Evolutionary conservation across 2,113 vertebrate genomes (phyloP), one percentile per base, ranked within the genome.

Genomic region (Tauraco erythrolophus): DNA sequence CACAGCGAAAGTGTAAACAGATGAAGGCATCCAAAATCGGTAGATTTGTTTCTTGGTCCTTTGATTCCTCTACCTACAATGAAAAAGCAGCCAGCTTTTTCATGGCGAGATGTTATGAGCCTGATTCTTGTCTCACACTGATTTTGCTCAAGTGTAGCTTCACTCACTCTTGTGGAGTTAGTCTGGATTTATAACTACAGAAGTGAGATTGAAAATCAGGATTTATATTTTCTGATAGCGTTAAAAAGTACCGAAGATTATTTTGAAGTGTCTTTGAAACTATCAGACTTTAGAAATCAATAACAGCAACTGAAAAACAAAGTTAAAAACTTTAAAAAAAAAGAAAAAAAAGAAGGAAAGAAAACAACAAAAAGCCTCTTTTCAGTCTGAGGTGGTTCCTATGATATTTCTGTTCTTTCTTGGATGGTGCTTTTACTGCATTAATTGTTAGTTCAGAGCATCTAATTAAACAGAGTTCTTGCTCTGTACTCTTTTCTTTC

Each of bases 401-500:
- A 50, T 54, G 57, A 69, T 91, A 83, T 89, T 96, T 93, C 92
- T 94, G 89, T 95, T 96, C 46, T 95, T 79, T 95, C 90, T 92
- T 96, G 88, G 90, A 95, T 97, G 97, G 98, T 98, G 97, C 97
- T 98, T 98, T 98, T 88, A 95, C 89, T 92, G 95, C 94, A 95
- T 97, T 96, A 91, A 89, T 90, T 93, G 91, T 96, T 97, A 84
- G 51, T 94, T 95, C 95, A 94, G 79, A 78, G 60, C 93, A 37
- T 97, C 77, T 37, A 45, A 93, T 96, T 78, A 93, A 97, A 92
- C 74, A 93, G 66, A 87, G 83, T 91, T 97, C 92, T 94, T 91
- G 85, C 93, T 97, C 96, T 97, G 95, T 98, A 93, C 96, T 97
- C 96, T 98, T 98, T 98, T 98, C 98, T 98, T 98, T 98, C 97